Evolutionary conservation across 1,140 invertebrate species (phyloP).

Genomic region (Cephus cinctus): DNA sequence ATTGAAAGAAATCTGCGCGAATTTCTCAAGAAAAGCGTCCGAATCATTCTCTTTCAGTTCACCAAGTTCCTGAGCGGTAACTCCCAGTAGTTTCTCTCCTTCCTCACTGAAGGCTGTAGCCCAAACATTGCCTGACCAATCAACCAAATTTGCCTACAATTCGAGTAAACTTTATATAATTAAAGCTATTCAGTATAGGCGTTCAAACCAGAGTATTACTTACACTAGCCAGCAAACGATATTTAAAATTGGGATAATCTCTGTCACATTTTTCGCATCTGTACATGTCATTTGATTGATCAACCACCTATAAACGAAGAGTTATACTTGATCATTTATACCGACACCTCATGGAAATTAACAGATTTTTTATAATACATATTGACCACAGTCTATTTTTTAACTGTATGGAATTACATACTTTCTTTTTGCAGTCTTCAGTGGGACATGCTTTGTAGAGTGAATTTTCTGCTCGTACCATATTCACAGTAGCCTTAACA

Average conservation of each 20-base stretch:
- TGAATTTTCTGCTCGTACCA: constrained; percentile 75
- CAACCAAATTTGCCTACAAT: constrained; percentile 73
- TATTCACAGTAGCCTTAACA: constrained; percentile 66
- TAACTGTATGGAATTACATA: constrained; percentile 31
- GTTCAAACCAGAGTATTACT: no score
- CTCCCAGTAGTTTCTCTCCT: constrained; percentile 78
- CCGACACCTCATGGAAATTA: not conserved
- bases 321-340: no score
- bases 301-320: constrained; percentile 62
- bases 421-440: constrained; percentile 90
- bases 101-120: constrained; percentile 87
- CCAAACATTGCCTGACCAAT: constrained; percentile 81
- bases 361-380: no score
- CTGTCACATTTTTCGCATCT: constrained; percentile 93
- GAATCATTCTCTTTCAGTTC: constrained; percentile 65
- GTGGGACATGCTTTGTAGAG: constrained; percentile 89
- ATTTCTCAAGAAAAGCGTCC: constrained; percentile 61
- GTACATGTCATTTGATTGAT: constrained; percentile 83
- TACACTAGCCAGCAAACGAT: constrained; percentile 79
- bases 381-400: not conserved
- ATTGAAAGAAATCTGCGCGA: constrained; percentile 76
- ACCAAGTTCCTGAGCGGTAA: constrained; percentile 77
- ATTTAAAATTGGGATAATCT: constrained; percentile 83
- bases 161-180: no score
- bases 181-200: no score